phyloP scores from a whole-genome alignment of 2,888 invertebrate genomes.

The Cynaeus angustus region DNA sequence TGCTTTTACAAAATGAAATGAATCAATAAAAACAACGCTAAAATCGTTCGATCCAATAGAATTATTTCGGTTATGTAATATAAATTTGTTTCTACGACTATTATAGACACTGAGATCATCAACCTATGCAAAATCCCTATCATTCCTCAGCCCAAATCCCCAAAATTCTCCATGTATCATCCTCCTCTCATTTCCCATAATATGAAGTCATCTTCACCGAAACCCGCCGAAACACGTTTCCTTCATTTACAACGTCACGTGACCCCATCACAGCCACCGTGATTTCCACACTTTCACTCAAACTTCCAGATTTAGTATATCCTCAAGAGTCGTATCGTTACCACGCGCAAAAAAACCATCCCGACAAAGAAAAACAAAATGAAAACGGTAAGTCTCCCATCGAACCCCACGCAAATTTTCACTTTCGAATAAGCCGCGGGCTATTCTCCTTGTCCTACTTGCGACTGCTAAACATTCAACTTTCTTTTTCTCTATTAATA shows the following conservation, averaged over 20 bases:
- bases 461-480: neutral
- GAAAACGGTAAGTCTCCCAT: constrained; percentile 21
- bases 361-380: neutral
- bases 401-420: neutral
- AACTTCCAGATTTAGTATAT: constrained; percentile 14
- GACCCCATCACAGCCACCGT: neutral
- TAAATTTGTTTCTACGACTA: no score
- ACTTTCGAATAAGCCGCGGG: constrained; percentile 11
- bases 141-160: no score
- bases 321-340: constrained; percentile 3
- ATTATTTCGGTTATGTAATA: no score
- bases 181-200: constrained; percentile 10
- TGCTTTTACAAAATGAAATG: no score
- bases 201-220: constrained; percentile 7
- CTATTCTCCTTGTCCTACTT: constrained; percentile 25
- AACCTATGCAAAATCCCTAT: no score
- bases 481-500: constrained; percentile 6
- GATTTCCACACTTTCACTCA: constrained; percentile 28
- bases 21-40: no score
- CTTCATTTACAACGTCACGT: constrained; percentile 4
- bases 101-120: no score
- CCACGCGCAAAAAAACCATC: no score
- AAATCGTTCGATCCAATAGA: no score
- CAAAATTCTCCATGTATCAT: neutral
- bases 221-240: constrained; percentile 9